Percentiles rank a stretch among this genome's conserved stretches.
Conservation (phyloP, 2,797 vertebrate species). For the Sebastes dallii region DNA sequence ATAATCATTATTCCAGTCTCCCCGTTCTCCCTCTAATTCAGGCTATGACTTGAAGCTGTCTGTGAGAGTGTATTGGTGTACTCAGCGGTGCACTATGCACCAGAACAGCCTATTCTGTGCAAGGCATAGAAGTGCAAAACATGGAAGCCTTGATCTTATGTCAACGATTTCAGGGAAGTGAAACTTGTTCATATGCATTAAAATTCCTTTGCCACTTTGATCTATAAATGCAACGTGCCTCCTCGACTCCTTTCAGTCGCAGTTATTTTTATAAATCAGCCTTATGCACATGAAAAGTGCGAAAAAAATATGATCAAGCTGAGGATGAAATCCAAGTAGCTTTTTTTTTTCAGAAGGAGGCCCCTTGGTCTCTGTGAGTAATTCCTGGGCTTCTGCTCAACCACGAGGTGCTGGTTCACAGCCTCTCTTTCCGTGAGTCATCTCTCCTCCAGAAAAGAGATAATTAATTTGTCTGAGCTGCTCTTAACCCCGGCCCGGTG, state of each 20-base stretch:
- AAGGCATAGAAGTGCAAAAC: slow-evolving; percentile 51
- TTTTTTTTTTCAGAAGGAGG: slow-evolving; percentile 47
- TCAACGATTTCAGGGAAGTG: slow-evolving; percentile 62
- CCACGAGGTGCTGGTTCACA: slow-evolving; percentile 47
- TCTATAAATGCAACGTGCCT: slow-evolving; percentile 70
- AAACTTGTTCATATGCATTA: slow-evolving; percentile 69
- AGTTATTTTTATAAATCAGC: slow-evolving; percentile 72
- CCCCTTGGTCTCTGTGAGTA: slow-evolving; percentile 32
- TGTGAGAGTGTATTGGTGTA: neutral
- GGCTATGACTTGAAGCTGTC: slow-evolving; percentile 6
- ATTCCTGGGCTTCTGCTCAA: slow-evolving; percentile 48
- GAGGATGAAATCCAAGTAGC: slow-evolving; percentile 48
- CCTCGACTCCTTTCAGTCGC: slow-evolving; percentile 53
- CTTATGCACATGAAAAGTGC: slow-evolving; percentile 43
- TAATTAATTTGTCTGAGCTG: slow-evolving; percentile 76
- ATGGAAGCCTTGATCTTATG: slow-evolving; percentile 71
- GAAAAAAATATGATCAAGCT: slow-evolving; percentile 43
- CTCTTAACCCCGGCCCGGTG: slow-evolving; percentile 62
- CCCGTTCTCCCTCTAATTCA: neutral
- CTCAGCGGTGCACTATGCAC: slow-evolving; percentile 14
- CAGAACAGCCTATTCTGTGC: slow-evolving; percentile 40
- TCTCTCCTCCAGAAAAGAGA: slow-evolving; percentile 59
- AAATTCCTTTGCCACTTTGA: slow-evolving; percentile 69
- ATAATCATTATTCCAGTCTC: neutral
- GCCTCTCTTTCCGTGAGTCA: slow-evolving; percentile 58